These are phyloP conservation scores for Anagrus nilaparvatae DNA, from an alignment of 1,140 invertebrate species.

Conservation along the genomic window DNA sequence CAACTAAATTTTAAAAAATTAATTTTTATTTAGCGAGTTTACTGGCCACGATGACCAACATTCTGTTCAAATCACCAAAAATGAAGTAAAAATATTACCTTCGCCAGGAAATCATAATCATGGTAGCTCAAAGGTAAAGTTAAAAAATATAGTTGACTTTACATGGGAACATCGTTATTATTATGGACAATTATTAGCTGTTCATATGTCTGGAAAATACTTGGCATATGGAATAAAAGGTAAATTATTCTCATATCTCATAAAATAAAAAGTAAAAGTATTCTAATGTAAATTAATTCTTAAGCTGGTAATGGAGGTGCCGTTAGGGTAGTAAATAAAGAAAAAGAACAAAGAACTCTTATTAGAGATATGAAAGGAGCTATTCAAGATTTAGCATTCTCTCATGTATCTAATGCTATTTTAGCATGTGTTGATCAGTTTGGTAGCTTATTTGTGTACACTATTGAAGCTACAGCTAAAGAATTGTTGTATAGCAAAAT, in stretches of 20 bases:
- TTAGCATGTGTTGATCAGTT: conserved; percentile 78
- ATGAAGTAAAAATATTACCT: conserved; percentile 60
- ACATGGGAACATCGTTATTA: conserved; percentile 84
- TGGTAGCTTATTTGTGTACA: conserved; percentile 72
- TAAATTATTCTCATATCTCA: conserved; percentile 32
- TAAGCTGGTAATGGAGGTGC: conserved; percentile 57
- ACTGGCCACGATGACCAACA: conserved; percentile 58
- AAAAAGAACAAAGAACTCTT: conserved; percentile 62
- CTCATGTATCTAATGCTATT: conserved; percentile 67
- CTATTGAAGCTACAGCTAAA: conserved; percentile 54
- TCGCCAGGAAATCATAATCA: conserved; percentile 58
- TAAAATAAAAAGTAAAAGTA: too few species aligned
- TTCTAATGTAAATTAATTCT: conserved; percentile 19
- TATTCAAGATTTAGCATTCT: conserved; percentile 83
- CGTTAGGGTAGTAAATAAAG: conserved; percentile 71
- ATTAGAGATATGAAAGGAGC: conserved; percentile 79
- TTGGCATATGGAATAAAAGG: conserved; percentile 86
- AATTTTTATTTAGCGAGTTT: conserved; percentile 53
- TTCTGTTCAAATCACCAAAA: conserved; percentile 54
- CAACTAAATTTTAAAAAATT: too few species aligned
- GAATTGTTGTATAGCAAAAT: conserved; percentile 48
- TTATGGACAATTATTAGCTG: conserved; percentile 75
- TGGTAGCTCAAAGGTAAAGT: conserved; percentile 80
- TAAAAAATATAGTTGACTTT: conserved; percentile 85
- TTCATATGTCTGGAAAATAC: conserved; percentile 75